Conservation (phyloP, 2,797 vertebrate species). For the Halcyon leucocephala region DNA sequence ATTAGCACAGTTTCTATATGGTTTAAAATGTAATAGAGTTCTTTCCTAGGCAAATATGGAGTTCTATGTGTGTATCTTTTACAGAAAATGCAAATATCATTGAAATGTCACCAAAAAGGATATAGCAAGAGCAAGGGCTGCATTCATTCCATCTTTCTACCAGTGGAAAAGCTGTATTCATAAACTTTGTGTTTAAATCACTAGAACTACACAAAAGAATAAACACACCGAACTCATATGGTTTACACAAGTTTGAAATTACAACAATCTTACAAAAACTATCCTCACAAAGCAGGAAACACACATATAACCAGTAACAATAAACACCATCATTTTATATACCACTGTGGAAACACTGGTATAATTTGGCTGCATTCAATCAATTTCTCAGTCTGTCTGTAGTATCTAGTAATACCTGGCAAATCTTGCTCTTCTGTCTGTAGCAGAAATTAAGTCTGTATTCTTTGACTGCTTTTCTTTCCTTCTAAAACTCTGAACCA, state of each 20-base stretch:
- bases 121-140: background rate
- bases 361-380: background rate
- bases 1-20: background rate
- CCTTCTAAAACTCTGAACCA: background rate
- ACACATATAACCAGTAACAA: background rate
- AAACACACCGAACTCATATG: background rate
- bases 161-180: background rate
- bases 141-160: background rate
- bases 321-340: background rate
- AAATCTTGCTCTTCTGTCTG: background rate
- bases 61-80: background rate
- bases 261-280: background rate
- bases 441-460: background rate
- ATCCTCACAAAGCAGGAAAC: background rate
- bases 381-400: background rate
- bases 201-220: background rate
- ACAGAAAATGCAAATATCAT: background rate
- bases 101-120: background rate
- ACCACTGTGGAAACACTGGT: background rate
- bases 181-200: background rate
- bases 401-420: background rate
- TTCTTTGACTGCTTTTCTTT: background rate
- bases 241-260: background rate
- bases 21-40: background rate
- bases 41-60: background rate